Evolutionary conservation across 2,888 invertebrate species (phyloP).

Genomic region (Pomacea canaliculata): DNA sequence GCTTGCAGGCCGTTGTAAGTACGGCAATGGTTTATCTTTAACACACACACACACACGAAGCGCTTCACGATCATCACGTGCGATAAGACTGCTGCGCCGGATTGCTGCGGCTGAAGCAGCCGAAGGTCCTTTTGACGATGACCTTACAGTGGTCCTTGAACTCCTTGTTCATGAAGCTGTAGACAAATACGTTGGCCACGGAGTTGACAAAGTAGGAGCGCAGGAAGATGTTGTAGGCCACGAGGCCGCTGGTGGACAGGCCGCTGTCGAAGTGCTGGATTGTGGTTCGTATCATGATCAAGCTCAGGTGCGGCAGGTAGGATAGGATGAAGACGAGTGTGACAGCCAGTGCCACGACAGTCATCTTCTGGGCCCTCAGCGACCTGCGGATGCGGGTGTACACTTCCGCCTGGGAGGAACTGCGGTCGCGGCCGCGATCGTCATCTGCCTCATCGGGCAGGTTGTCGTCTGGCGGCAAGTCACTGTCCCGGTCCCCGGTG

Average conservation of each 20-base stretch:
- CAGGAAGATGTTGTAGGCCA: conserved; percentile 47
- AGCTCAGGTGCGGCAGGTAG: conserved; percentile 48
- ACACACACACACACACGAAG: not conserved
- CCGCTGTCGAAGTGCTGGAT: conserved; percentile 37
- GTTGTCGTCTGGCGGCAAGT: not conserved
- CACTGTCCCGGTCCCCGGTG: not conserved
- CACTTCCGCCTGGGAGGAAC: not conserved
- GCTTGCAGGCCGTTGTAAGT: no score
- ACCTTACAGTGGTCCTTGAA: conserved; percentile 36
- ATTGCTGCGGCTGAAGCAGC: not conserved
- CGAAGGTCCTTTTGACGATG: not conserved
- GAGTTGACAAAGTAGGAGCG: conserved; percentile 55
- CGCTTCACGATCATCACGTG: no score
- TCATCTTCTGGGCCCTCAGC: conserved; percentile 21
- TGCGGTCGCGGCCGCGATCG: not conserved
- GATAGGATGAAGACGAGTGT: conserved; percentile 50
- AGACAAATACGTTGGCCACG: conserved; percentile 51
- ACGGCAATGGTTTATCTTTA: no score
- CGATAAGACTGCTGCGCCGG: not conserved
- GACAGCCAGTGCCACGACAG: conserved; percentile 46
- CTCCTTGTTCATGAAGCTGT: conserved; percentile 46
- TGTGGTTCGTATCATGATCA: conserved; percentile 41
- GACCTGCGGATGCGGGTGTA: not conserved
- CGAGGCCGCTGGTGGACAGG: conserved; percentile 29
- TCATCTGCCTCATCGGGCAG: not conserved